A percentile compares a stretch with the other conserved stretches of the same genome.
phyloP scores from a whole-genome alignment of 2,797 vertebrate genomes.

The Myripristis jacobus region DNA sequence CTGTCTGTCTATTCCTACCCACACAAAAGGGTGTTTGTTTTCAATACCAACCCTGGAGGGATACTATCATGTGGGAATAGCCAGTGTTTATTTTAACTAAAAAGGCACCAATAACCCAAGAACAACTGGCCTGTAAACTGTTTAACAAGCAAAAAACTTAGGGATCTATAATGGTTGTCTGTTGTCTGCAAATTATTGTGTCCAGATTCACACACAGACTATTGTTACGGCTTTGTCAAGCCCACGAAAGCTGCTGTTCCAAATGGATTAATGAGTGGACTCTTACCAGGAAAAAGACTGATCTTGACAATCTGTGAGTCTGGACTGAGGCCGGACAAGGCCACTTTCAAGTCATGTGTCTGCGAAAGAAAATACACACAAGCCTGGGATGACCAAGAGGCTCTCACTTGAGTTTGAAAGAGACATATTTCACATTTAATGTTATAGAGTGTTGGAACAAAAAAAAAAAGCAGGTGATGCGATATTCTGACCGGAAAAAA shows the following conservation, averaged over 20 bases:
- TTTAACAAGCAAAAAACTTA: not conserved
- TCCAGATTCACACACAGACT: not conserved
- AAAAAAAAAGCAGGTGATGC: too few species aligned
- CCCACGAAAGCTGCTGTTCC: not conserved
- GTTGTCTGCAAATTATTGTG: too few species aligned
- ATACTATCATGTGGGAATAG: constrained; percentile 3
- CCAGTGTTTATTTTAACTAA: constrained; percentile 1
- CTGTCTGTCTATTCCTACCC: not conserved
- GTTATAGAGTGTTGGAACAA: too few species aligned
- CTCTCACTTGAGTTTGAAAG: not conserved
- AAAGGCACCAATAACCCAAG: not conserved
- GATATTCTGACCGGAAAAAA: too few species aligned
- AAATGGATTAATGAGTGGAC: not conserved
- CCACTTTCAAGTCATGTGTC: constrained; percentile 86
- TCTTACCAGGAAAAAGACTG: constrained; percentile 87
- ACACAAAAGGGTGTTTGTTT: constrained; percentile 12
- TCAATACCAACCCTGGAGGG: not conserved
- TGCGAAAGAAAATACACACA: constrained; percentile 54
- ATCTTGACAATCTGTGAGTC: constrained; percentile 83
- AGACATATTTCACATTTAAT: not conserved
- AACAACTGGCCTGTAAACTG: not conserved
- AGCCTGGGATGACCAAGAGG: not conserved
- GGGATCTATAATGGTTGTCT: too few species aligned
- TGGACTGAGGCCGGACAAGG: constrained; percentile 85
- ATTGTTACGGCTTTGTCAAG: too few species aligned